These are phyloP conservation scores for Papilio xuthus DNA, from an alignment of 1,140 invertebrate genomes.

Conservation along the genomic window DNA sequence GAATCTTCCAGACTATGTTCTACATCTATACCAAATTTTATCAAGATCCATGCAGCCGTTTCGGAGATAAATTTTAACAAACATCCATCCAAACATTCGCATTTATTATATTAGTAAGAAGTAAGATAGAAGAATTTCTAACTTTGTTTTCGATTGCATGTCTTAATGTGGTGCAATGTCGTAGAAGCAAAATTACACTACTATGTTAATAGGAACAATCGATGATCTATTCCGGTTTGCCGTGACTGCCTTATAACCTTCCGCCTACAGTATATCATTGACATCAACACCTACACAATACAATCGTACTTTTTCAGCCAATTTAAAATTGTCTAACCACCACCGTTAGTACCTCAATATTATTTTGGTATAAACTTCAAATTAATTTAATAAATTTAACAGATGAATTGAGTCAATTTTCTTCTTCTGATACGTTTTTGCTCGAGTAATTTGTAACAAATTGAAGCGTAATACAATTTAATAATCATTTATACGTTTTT, in stretches of 20 bases:
- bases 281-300: background rate
- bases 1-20: too few species aligned
- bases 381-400: too few species aligned
- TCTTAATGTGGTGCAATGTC: background rate
- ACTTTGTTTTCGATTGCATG: background rate
- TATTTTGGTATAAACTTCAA: too few species aligned
- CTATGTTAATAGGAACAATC: background rate
- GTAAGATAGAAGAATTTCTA: background rate
- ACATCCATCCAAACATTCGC: too few species aligned
- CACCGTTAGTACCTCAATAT: background rate
- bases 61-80: too few species aligned
- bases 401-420: too few species aligned
- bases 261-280: constrained; percentile 10
- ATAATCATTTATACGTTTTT: background rate
- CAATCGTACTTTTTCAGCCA: background rate
- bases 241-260: constrained; percentile 5
- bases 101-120: too few species aligned
- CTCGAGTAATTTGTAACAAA: background rate
- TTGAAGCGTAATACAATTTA: background rate
- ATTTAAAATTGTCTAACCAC: background rate
- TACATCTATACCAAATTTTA: too few species aligned
- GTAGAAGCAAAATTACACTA: background rate
- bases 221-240: constrained; percentile 6
- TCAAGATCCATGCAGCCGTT: too few species aligned
- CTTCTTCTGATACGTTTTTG: too few species aligned